phyloP scores from a whole-genome alignment of 2,113 vertebrate species.

The Zosterops hypoxanthus region DNA sequence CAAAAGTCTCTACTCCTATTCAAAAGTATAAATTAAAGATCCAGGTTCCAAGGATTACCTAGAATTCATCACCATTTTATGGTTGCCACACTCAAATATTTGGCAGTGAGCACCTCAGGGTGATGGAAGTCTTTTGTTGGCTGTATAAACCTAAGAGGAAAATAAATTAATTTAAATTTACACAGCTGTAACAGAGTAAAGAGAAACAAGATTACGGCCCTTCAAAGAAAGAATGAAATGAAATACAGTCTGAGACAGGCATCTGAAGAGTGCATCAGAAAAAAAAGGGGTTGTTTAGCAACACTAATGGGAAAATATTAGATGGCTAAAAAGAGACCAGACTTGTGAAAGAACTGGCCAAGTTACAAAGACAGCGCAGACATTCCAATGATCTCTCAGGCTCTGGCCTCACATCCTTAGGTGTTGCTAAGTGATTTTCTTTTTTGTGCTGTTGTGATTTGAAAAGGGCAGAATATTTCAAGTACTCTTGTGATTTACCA shows the following conservation, averaged over 20 bases:
- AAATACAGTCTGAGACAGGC: conserved; percentile 15
- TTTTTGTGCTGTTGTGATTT: conserved; percentile 5
- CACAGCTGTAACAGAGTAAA: conserved; percentile 38
- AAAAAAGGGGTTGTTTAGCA: conserved; percentile 47
- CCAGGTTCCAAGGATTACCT: background rate
- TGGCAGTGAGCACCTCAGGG: background rate
- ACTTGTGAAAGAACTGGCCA: background rate
- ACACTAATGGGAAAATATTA: conserved; percentile 6
- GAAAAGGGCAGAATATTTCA: conserved; percentile 11
- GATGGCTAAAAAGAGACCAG: background rate
- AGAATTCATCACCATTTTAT: background rate
- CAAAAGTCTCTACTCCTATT: background rate
- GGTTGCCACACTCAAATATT: background rate
- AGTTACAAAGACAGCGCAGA: background rate
- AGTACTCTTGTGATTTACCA: background rate
- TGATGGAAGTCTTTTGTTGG: background rate
- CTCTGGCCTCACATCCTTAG: background rate
- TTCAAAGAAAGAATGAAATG: conserved; percentile 27
- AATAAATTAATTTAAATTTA: conserved; percentile 33
- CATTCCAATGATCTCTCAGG: background rate
- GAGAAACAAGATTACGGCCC: background rate
- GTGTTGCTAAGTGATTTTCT: conserved; percentile 39
- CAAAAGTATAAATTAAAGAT: background rate
- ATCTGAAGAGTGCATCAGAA: background rate
- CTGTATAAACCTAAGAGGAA: background rate